Conservation (phyloP, 2,113 vertebrate species). For the Peromyscus maniculatus region DNA sequence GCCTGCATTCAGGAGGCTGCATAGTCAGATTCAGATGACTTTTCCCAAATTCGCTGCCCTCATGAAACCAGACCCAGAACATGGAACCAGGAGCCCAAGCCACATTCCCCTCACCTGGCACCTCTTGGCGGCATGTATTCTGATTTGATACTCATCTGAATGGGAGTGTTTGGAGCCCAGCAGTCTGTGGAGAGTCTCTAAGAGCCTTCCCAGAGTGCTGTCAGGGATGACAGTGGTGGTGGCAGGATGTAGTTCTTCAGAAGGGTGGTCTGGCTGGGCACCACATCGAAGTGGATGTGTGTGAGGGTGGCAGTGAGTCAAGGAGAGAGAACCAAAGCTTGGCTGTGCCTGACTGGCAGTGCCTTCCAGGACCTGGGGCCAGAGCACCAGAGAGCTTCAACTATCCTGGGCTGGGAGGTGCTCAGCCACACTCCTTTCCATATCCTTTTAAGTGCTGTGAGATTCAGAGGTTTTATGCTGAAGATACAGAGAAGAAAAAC, state of each 20-base stretch:
- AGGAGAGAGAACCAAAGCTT: neutral
- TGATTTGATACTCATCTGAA: too few species aligned
- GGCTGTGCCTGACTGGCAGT: neutral
- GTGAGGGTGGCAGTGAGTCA: neutral
- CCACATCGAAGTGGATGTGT: too few species aligned
- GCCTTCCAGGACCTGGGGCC: too few species aligned
- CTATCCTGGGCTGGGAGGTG: neutral
- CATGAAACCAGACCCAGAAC: neutral
- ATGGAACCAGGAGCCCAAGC: neutral
- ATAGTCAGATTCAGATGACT: neutral
- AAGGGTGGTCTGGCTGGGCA: neutral
- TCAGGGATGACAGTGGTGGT: fast-evolving
- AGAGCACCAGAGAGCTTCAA: too few species aligned
- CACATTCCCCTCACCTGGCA: fast-evolving
- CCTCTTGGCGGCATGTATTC: fast-evolving
- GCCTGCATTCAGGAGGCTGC: neutral
- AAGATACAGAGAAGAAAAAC: neutral
- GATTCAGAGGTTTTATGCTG: neutral
- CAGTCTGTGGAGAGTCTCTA: neutral
- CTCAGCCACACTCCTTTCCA: neutral
- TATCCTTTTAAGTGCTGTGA: neutral
- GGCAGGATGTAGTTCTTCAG: neutral
- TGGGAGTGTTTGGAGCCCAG: too few species aligned
- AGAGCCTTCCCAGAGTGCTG: neutral
- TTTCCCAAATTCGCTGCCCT: neutral